A percentile compares a stretch with the other conserved stretches of the same genome.
phyloP scores from a whole-genome alignment of 2,113 vertebrate species.

The Lethenteron reissneri region DNA sequence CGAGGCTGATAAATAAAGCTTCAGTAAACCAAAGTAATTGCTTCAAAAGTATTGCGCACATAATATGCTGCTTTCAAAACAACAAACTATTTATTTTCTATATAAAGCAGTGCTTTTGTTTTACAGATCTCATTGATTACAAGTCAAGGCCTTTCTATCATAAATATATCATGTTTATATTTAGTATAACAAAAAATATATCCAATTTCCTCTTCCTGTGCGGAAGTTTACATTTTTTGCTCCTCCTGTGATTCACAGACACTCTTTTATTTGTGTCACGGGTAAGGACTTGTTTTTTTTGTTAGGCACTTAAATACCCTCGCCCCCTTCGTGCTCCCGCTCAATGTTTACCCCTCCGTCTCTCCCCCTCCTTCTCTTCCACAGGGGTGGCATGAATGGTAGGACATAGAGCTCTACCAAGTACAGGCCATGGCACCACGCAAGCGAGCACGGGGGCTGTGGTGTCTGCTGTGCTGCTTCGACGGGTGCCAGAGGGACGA shows the following conservation, averaged over 20 bases:
- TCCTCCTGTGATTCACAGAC: background rate
- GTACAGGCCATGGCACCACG: conserved; percentile 53
- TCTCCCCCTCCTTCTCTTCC: background rate
- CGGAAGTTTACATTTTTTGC: background rate
- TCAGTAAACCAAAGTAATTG: too few relatives aligned
- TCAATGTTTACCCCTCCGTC: background rate
- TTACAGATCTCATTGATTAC: too few relatives aligned
- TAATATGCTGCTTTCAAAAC: too few relatives aligned
- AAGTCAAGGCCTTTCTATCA: too few relatives aligned
- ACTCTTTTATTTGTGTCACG: background rate
- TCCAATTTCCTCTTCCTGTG: background rate
- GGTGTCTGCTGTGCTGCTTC: conserved; percentile 87
- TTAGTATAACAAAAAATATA: too few relatives aligned
- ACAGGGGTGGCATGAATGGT: background rate
- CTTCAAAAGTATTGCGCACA: too few relatives aligned
- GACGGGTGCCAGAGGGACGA: conserved; percentile 52
- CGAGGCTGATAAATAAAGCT: too few relatives aligned
- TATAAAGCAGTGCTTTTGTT: too few relatives aligned
- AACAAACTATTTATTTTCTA: too few relatives aligned
- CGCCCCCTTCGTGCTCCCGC: background rate
- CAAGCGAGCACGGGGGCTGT: conserved; percentile 64
- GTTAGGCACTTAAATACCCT: background rate
- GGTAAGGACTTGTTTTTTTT: too few relatives aligned
- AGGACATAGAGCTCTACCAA: background rate
- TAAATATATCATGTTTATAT: too few relatives aligned